phyloP scores from a whole-genome alignment of 2,888 invertebrate genomes.

The Asteroscopus sphinx region DNA sequence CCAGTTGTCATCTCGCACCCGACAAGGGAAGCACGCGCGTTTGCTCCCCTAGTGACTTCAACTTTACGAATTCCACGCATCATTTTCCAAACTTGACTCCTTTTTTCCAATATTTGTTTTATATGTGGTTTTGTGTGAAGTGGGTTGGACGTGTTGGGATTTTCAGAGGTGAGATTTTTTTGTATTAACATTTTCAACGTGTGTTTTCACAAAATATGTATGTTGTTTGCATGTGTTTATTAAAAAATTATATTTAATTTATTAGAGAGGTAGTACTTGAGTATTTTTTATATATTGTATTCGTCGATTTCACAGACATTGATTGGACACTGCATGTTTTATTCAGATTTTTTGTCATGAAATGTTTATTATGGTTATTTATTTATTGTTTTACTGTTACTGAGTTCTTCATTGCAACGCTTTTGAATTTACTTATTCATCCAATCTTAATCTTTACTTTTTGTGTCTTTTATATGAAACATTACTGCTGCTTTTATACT shows the following conservation, averaged over 20 bases:
- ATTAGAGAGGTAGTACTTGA: too few relatives aligned
- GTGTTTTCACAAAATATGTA: too few relatives aligned
- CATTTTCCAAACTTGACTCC: constrained; percentile 35
- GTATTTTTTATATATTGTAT: background rate
- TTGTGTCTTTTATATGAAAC: too few relatives aligned
- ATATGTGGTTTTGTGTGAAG: constrained; percentile 57
- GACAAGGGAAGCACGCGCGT: constrained; percentile 54
- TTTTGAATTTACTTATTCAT: too few relatives aligned
- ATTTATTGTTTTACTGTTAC: too few relatives aligned
- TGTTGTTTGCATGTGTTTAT: too few relatives aligned
- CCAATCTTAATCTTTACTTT: too few relatives aligned
- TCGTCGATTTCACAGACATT: background rate
- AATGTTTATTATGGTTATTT: background rate
- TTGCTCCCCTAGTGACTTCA: constrained; percentile 35
- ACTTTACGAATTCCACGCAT: constrained; percentile 54
- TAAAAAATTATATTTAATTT: too few relatives aligned
- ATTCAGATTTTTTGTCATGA: background rate
- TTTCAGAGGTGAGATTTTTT: constrained; percentile 41
- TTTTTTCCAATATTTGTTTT: constrained; percentile 32
- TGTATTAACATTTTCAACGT: background rate
- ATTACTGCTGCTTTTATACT: too few relatives aligned
- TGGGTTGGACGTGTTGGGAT: constrained; percentile 43
- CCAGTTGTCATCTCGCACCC: constrained; percentile 59
- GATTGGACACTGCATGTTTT: background rate
- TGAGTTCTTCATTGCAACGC: too few relatives aligned